Conservation (phyloP, 2,888 invertebrate genomes). For the Drosophila affinis region DNA sequence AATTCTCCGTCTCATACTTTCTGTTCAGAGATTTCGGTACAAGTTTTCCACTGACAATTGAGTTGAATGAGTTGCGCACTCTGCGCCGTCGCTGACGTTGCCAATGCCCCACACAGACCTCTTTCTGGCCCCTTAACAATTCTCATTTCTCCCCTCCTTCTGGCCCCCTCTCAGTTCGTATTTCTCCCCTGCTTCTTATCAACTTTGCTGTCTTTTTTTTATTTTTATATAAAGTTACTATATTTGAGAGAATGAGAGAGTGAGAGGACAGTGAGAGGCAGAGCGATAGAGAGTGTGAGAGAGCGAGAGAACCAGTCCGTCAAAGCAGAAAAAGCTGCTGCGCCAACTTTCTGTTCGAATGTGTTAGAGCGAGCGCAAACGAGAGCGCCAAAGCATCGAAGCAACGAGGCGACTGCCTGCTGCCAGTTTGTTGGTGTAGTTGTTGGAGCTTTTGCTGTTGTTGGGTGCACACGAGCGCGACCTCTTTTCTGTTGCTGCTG, state of each 20-base stretch:
- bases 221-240: slow-evolving; percentile 44
- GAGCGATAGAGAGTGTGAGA: slow-evolving; percentile 43
- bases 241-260: slow-evolving; percentile 44
- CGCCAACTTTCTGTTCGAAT: slow-evolving; percentile 63
- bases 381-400: slow-evolving; percentile 61
- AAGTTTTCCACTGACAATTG: slow-evolving; percentile 80
- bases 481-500: slow-evolving; percentile 62
- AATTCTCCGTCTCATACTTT: slow-evolving; percentile 44
- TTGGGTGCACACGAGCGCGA: slow-evolving; percentile 79
- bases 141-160: slow-evolving; percentile 7
- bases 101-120: not conserved
- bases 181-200: slow-evolving; percentile 50
- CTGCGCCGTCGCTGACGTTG: slow-evolving; percentile 51
- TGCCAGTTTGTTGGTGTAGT: slow-evolving; percentile 55
- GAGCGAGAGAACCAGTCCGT: slow-evolving; percentile 57
- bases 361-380: slow-evolving; percentile 73
- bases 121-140: not conserved
- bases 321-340: slow-evolving; percentile 53
- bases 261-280: slow-evolving; percentile 39
- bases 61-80: slow-evolving; percentile 80
- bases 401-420: slow-evolving; percentile 46
- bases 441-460: slow-evolving; percentile 65
- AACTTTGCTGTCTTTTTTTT: slow-evolving; percentile 46
- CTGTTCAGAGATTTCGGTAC: slow-evolving; percentile 75
- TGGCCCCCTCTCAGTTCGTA: not conserved